Conservation (phyloP, 2,888 invertebrate genomes). For the Alloscopus bannaensis region DNA sequence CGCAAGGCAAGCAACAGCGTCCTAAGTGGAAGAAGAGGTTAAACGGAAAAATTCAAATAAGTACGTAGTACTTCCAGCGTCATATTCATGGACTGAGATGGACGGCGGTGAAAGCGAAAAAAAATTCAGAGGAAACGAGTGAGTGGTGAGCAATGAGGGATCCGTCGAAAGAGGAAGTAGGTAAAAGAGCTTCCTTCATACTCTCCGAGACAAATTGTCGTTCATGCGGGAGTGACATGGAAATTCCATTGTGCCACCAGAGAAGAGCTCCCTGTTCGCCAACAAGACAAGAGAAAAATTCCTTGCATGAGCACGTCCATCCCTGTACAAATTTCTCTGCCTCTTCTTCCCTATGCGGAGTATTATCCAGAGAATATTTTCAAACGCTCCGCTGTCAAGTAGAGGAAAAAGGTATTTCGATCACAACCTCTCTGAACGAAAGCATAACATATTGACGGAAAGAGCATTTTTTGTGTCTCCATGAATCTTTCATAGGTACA, state of each 20-base stretch:
- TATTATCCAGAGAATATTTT: too few species aligned
- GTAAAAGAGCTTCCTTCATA: neutral
- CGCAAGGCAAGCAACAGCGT: too few species aligned
- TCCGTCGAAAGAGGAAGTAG: constrained; percentile 7
- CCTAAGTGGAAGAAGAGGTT: too few species aligned
- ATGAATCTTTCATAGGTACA: too few species aligned
- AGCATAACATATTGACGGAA: too few species aligned
- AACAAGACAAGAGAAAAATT: constrained; percentile 30
- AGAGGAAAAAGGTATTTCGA: too few species aligned
- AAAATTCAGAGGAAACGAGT: neutral
- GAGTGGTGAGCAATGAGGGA: neutral
- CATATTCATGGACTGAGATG: neutral
- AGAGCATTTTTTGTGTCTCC: too few species aligned
- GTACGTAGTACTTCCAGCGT: neutral
- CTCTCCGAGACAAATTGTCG: constrained; percentile 69
- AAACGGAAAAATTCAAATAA: constrained; percentile 5
- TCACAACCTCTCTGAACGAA: too few species aligned
- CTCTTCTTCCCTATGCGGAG: too few species aligned
- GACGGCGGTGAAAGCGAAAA: constrained; percentile 6
- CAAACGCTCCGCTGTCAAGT: too few species aligned
- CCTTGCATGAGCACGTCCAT: constrained; percentile 48
- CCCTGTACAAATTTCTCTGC: neutral
- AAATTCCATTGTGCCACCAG: constrained; percentile 68
- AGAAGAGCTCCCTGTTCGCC: neutral
- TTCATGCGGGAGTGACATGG: constrained; percentile 71